Conservation (phyloP, 2,797 vertebrate species). For the Pogonophryne albipinna region DNA sequence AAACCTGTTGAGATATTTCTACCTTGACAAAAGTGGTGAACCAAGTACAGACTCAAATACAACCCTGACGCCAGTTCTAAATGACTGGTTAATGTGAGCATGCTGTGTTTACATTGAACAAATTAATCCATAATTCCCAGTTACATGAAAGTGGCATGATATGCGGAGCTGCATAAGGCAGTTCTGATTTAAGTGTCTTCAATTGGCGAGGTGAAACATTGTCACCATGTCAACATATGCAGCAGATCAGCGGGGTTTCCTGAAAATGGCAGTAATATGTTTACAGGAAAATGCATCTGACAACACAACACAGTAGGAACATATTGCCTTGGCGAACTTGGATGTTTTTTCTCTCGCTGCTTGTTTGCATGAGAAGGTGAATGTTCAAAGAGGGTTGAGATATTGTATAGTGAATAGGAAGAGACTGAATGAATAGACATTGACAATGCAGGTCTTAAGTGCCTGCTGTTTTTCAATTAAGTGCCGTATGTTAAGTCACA, state of each 20-base stretch:
- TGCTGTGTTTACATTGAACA: not conserved
- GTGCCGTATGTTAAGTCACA: conserved; percentile 7
- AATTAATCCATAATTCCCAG: not conserved
- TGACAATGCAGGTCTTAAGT: conserved; percentile 12
- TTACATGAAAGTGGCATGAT: not conserved
- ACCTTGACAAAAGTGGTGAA: not conserved
- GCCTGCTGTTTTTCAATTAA: conserved; percentile 24
- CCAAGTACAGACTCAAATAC: not conserved
- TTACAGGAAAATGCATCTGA: conserved; percentile 14
- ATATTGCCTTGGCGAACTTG: not conserved
- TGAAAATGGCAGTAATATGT: conserved; percentile 14
- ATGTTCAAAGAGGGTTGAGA: conserved; percentile 11
- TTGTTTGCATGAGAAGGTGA: not conserved
- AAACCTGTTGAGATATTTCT: not conserved
- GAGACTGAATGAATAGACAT: conserved; percentile 10
- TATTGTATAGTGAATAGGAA: conserved; percentile 19
- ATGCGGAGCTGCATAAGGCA: not conserved
- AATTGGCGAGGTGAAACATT: not conserved
- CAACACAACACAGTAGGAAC: not conserved
- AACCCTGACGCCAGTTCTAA: not conserved
- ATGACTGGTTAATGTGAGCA: not conserved
- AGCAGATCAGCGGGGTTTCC: conserved; percentile 28
- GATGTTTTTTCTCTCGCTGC: not conserved
- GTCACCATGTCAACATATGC: conserved; percentile 21
- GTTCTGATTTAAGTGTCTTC: not conserved